These are phyloP conservation scores for Pandion haliaetus DNA, from an alignment of 2,113 vertebrate genomes.

Conservation along the genomic window DNA sequence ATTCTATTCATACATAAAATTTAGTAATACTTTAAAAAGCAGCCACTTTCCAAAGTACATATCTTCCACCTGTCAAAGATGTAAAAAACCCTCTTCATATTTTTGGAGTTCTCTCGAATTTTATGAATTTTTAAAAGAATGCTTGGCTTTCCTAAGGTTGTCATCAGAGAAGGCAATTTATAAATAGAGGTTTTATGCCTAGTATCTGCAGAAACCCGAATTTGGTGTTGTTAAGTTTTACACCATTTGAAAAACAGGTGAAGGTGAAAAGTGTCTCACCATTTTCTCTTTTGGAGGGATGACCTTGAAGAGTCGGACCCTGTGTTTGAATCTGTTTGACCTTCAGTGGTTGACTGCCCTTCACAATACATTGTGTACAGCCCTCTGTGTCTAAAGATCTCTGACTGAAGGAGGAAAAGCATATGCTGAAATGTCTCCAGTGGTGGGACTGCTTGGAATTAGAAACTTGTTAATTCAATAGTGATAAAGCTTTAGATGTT, in stretches of 20 bases:
- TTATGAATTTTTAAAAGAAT: background rate
- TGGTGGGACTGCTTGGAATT: background rate
- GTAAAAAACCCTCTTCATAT: background rate
- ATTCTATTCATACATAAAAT: background rate
- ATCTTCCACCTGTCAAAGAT: background rate
- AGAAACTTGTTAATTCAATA: background rate
- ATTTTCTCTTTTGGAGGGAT: background rate
- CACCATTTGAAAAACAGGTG: background rate
- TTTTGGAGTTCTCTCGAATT: background rate
- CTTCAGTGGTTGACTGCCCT: background rate
- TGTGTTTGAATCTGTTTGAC: background rate
- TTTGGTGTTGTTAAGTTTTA: background rate
- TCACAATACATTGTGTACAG: background rate
- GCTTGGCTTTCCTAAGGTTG: background rate
- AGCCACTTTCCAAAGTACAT: background rate
- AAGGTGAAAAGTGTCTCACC: background rate
- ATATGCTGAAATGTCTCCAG: background rate
- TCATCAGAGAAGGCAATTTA: background rate
- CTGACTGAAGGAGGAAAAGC: background rate
- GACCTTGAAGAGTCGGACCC: background rate
- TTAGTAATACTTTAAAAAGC: background rate
- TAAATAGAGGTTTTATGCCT: background rate
- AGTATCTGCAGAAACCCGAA: background rate
- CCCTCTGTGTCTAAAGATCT: background rate
- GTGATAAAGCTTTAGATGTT: background rate